phyloP scores from a whole-genome alignment of 2,113 vertebrate species.

The Corydoras sp. region DNA sequence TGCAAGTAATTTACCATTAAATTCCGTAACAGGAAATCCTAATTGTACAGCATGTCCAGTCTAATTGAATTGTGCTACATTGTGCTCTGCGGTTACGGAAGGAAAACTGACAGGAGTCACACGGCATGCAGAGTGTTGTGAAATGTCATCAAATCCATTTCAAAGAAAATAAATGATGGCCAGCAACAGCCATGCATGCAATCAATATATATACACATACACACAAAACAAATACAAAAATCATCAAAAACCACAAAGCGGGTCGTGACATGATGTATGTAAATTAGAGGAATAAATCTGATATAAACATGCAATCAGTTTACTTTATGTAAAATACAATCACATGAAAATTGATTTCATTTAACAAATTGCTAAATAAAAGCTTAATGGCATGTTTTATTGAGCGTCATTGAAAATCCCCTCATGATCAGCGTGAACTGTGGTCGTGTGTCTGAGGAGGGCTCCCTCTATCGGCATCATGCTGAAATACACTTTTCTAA shows the following conservation, averaged over 20 bases:
- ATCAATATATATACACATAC: background rate
- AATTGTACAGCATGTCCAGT: conserved; percentile 55
- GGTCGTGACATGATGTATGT: too few species aligned
- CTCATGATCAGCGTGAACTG: background rate
- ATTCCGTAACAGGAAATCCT: conserved; percentile 48
- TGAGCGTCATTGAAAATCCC: background rate
- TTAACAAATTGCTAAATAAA: too few species aligned
- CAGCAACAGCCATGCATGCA: background rate
- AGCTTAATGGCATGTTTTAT: background rate
- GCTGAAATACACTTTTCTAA: conserved; percentile 38
- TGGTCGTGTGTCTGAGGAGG: conserved; percentile 20
- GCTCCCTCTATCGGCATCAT: conserved; percentile 58
- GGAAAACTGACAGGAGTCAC: conserved; percentile 42
- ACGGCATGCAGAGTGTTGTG: conserved; percentile 17
- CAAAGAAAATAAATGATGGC: background rate
- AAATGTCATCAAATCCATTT: background rate
- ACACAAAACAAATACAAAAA: background rate
- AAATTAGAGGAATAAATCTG: background rate
- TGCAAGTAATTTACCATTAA: conserved; percentile 52
- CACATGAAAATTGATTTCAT: too few species aligned
- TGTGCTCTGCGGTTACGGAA: conserved; percentile 45
- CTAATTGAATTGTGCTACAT: conserved; percentile 60
- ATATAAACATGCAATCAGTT: background rate
- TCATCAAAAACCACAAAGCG: too few species aligned
- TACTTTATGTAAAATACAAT: background rate